phyloP scores from a whole-genome alignment of 2,888 invertebrate genomes.

The Cyclophora albipunctata region DNA sequence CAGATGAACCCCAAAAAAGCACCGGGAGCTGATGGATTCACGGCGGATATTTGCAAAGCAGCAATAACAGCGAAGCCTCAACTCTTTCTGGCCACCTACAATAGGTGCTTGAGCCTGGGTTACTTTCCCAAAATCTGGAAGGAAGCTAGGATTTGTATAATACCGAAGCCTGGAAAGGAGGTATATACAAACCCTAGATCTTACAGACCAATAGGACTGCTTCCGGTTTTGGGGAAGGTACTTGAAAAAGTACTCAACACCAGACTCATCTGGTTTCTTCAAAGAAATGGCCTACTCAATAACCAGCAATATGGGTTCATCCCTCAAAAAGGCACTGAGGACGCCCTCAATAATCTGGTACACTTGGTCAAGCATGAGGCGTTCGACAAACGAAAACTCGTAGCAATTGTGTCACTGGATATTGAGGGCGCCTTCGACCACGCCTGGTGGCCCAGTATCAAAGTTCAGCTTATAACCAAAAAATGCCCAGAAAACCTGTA shows the following conservation, averaged over 20 bases:
- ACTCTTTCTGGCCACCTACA: not conserved
- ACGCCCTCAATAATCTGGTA: too few relatives aligned
- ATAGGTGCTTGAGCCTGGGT: not conserved
- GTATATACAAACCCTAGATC: not conserved
- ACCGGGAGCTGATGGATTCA: slow-evolving; percentile 4
- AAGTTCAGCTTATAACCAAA: too few relatives aligned
- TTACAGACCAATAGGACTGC: not conserved
- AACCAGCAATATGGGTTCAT: not conserved
- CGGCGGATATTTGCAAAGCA: slow-evolving; percentile 2
- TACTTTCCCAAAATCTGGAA: slow-evolving; percentile 7
- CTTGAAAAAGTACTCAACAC: not conserved
- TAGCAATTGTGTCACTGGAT: too few relatives aligned
- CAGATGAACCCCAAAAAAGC: slow-evolving; percentile 9
- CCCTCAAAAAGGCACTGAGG: not conserved
- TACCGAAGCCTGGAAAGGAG: not conserved
- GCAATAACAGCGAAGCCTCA: not conserved
- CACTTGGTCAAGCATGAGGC: too few relatives aligned
- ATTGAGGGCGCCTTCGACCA: too few relatives aligned
- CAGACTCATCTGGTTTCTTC: not conserved
- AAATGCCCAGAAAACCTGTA: too few relatives aligned
- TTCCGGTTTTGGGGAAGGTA: not conserved
- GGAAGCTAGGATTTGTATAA: not conserved
- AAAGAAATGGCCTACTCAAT: not conserved
- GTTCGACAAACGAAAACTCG: too few relatives aligned
- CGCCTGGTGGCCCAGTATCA: too few relatives aligned